These are phyloP conservation scores for Struthidea cinerea DNA, from an alignment of 2,113 vertebrate species.

Conservation along the genomic window DNA sequence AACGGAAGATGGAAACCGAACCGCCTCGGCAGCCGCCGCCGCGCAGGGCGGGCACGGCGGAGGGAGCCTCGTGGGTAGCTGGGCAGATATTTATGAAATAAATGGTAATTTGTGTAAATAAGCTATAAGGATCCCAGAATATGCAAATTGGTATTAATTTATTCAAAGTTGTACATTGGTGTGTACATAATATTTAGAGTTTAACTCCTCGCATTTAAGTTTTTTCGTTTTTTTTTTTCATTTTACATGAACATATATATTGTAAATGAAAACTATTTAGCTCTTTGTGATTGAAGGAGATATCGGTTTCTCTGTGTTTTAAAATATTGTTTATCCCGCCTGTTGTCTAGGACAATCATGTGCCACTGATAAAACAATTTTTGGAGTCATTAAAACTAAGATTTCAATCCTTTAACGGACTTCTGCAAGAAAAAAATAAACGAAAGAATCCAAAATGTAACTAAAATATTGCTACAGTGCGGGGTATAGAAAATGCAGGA, in stretches of 20 bases:
- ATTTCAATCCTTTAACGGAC: background rate
- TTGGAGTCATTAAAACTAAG: background rate
- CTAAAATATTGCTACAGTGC: constrained; percentile 39
- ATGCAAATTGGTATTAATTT: constrained; percentile 99
- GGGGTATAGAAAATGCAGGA: constrained; percentile 74
- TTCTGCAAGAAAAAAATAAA: background rate
- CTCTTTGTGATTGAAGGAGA: constrained; percentile 84
- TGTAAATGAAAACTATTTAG: constrained; percentile 90
- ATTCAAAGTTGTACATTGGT: constrained; percentile 98
- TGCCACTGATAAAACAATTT: constrained; percentile 72
- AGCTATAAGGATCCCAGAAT: constrained; percentile 93
- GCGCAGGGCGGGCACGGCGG: background rate
- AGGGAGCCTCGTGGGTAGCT: constrained; percentile 49
- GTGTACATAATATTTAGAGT: constrained; percentile 97
- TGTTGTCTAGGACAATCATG: constrained; percentile 76
- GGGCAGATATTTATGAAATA: constrained; percentile 98
- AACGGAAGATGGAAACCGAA: background rate
- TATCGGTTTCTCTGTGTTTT: constrained; percentile 76
- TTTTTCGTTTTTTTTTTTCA: constrained; percentile 55
- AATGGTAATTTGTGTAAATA: constrained; percentile 98
- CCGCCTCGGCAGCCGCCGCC: background rate
- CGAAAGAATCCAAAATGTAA: background rate
- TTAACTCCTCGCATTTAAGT: constrained; percentile 84
- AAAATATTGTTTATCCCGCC: constrained; percentile 76
- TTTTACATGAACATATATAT: constrained; percentile 90